These are phyloP conservation scores for Caenorhabditis japonica DNA, from an alignment of 2,888 invertebrate species.

Conservation along the genomic window DNA sequence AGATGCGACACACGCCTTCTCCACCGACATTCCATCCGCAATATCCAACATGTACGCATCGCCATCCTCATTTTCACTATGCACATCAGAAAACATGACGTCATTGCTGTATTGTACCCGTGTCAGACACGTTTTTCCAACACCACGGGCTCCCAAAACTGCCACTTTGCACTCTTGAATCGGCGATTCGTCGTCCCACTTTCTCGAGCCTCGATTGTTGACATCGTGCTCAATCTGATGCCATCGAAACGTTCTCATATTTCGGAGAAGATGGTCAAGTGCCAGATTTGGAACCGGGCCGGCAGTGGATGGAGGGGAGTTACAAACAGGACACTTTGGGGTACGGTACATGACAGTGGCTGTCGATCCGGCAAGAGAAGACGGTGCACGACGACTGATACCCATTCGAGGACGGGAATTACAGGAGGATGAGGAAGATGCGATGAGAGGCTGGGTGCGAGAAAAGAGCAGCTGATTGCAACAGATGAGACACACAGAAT, in stretches of 20 bases:
- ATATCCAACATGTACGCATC: conserved; percentile 56
- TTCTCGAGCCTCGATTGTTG: conserved; percentile 12
- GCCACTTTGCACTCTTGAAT: conserved; percentile 62
- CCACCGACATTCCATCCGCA: conserved; percentile 44
- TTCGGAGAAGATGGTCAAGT: conserved; percentile 49
- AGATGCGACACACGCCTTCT: conserved; percentile 40
- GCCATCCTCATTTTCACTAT: conserved; percentile 33
- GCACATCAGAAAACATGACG: conserved; percentile 53
- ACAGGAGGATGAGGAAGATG: not conserved
- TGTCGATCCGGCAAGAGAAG: conserved; percentile 11
- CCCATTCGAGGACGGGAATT: conserved; percentile 50
- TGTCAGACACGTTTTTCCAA: conserved; percentile 62
- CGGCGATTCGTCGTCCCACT: conserved; percentile 26
- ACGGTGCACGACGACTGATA: conserved; percentile 30
- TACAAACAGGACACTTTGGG: conserved; percentile 58
- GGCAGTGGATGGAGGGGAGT: conserved; percentile 30
- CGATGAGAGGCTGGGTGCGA: not conserved
- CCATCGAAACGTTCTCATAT: conserved; percentile 47
- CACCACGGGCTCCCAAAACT: conserved; percentile 56
- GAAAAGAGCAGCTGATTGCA: conserved; percentile 47
- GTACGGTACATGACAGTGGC: conserved; percentile 42
- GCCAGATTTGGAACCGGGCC: conserved; percentile 59
- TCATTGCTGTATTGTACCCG: conserved; percentile 59
- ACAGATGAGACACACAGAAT: conserved; percentile 58
- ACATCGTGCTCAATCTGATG: conserved; percentile 31